phyloP scores from a whole-genome alignment of 2,888 invertebrate species.

The Loripinus fragilis region DNA sequence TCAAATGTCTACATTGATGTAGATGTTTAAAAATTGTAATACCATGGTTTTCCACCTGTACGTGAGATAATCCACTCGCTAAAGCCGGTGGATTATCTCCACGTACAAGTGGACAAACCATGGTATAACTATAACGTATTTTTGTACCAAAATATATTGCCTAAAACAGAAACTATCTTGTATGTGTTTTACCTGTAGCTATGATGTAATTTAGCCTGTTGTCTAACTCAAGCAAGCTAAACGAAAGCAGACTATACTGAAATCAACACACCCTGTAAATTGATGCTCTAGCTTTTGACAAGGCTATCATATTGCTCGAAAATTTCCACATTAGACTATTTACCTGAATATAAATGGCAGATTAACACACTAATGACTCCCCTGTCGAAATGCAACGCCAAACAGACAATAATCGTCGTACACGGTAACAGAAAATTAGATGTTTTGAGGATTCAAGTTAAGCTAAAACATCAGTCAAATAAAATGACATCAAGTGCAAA shows the following conservation, averaged over 20 bases:
- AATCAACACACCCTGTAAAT: constrained; percentile 2
- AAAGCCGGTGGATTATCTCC: too few species aligned
- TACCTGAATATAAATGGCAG: constrained; percentile 57
- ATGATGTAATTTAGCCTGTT: too few species aligned
- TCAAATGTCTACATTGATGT: too few species aligned
- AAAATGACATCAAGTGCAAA: constrained; percentile 14
- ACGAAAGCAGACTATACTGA: constrained; percentile 38
- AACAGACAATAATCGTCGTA: constrained; percentile 46
- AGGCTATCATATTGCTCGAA: constrained; percentile 40
- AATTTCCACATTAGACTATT: constrained; percentile 29
- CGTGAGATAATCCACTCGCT: too few species aligned
- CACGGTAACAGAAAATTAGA: constrained; percentile 46
- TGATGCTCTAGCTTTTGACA: constrained; percentile 25
- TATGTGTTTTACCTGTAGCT: too few species aligned
- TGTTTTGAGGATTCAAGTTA: not conserved
- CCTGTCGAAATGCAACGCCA: constrained; percentile 59
- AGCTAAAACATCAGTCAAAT: not conserved
- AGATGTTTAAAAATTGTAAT: too few species aligned
- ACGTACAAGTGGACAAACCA: too few species aligned
- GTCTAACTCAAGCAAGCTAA: too few species aligned
- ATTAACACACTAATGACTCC: constrained; percentile 52
- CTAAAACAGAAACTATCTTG: too few species aligned
- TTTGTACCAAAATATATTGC: too few species aligned
- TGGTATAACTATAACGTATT: too few species aligned
- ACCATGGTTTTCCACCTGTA: too few species aligned